Base-by-base conservation (phyloP, 1,140 invertebrate species). In the Copidosoma floridanum region DNA sequence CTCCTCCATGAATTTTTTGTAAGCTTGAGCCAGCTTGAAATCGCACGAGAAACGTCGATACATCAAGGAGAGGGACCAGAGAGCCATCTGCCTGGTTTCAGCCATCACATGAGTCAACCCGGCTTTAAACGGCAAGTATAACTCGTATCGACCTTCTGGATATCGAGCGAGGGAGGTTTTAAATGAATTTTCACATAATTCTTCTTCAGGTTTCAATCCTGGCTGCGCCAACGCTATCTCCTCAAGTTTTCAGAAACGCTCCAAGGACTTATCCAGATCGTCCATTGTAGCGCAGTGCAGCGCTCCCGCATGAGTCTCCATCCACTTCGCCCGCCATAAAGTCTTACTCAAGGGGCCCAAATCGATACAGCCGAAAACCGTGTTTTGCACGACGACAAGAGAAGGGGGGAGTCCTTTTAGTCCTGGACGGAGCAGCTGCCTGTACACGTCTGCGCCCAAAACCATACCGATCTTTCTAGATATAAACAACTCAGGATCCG, bases 331-430 rank as follows among this genome's bases (percentile, higher is more conserved):
- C 51, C 44, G 59, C 52, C 59, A 32, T 41, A 47, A 44, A 6
- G 2, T 14, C 5, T 29, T 21, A 6, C 1, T 1, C 1, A 32
- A 3, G 0, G 50, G 20, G 18, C 70, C 71, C 16, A 61, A 66
- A 11, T 72, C 35, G 37, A 71, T 55, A 68, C 67, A 69, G 2
- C 70, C 66, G 11, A 71, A 35, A 38, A 44, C 57, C 5, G 71
- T 74, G 11, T 68, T 43, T 61, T 73, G 68, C n/a, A 68, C 69
- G 0, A 69, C 62, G 1, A 67, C 64, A 5, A 11, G 8, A 0
- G 53, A 20, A 10, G 3, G 6, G 5, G 6, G 32, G 2, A 55
- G 24, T 32, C 27, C 40, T 12, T n/a, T 14, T 8, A 63, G 2
- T 1, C 56, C 64, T 4, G 44, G 8, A 16, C n/a, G 12, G 6